Evolutionary conservation across 2,888 invertebrate species (phyloP).

Genomic region (Cephus rjabovi): DNA sequence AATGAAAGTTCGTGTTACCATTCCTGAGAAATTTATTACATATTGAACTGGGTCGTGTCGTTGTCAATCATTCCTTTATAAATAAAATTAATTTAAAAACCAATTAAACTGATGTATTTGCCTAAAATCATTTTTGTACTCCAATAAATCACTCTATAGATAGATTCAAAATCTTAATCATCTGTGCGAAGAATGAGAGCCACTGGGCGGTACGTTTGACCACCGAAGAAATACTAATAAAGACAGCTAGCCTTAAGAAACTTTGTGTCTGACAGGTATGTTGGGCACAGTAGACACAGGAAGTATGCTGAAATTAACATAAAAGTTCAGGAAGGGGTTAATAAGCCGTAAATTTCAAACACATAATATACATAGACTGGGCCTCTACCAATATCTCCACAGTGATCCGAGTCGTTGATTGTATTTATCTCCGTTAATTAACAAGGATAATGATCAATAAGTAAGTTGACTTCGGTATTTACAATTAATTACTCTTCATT

Average conservation of each 20-base stretch:
- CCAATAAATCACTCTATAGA: background rate
- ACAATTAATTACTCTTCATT: background rate
- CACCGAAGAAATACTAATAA: background rate
- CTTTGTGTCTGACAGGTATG: background rate
- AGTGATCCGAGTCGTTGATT: too few relatives aligned
- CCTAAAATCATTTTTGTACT: background rate
- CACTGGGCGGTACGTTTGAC: background rate
- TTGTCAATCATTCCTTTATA: background rate
- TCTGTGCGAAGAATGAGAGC: background rate
- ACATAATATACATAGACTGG: background rate
- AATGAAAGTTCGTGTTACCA: background rate
- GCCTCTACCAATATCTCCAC: background rate
- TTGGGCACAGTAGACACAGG: background rate
- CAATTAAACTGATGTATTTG: background rate
- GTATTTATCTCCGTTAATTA: background rate
- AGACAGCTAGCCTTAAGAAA: background rate
- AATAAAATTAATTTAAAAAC: background rate
- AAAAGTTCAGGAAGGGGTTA: background rate
- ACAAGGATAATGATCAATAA: background rate
- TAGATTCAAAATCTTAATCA: background rate
- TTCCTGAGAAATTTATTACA: too few relatives aligned
- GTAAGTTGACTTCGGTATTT: background rate
- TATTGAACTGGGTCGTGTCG: too few relatives aligned
- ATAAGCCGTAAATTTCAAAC: background rate
- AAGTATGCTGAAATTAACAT: background rate